A percentile compares a stretch with the other conserved stretches of the same genome.
These are phyloP conservation scores for Allophyes oxyacanthae DNA, from an alignment of 2,888 invertebrate species.

Conservation along the genomic window DNA sequence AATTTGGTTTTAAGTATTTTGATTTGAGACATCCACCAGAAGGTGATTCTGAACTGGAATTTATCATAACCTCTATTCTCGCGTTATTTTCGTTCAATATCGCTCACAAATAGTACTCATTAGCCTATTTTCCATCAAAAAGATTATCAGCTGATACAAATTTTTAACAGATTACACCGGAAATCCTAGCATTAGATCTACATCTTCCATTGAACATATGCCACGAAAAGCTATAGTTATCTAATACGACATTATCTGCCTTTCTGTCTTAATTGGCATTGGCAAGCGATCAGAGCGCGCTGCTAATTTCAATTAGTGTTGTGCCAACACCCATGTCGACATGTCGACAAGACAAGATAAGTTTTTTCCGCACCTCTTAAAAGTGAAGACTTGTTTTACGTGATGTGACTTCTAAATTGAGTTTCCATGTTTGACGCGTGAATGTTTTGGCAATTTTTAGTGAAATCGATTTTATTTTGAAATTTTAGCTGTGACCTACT, in stretches of 20 bases:
- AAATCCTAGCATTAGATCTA: conserved; percentile 29
- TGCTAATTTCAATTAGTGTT: conserved; percentile 69
- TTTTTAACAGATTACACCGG: conserved; percentile 22
- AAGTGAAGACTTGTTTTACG: conserved; percentile 54
- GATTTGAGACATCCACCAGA: background rate
- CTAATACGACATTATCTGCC: conserved; percentile 47
- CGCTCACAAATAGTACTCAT: conserved; percentile 24
- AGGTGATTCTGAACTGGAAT: background rate
- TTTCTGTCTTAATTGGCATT: conserved; percentile 67
- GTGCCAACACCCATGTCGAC: conserved; percentile 62
- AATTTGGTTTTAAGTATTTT: too few species aligned
- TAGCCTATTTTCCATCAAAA: conserved; percentile 25
- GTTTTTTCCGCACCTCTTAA: conserved; percentile 59
- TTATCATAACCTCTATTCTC: background rate
- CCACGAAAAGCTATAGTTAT: conserved; percentile 37
- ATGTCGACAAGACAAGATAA: conserved; percentile 60
- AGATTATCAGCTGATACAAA: conserved; percentile 29
- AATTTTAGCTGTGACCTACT: conserved; percentile 22
- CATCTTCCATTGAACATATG: conserved; percentile 41
- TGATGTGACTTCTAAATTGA: conserved; percentile 56
- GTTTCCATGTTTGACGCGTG: conserved; percentile 51
- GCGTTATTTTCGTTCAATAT: conserved; percentile 8
- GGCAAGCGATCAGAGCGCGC: conserved; percentile 66
- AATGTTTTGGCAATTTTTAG: conserved; percentile 37
- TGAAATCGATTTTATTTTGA: conserved; percentile 39